Percentiles rank a stretch among this genome's conserved stretches.
Evolutionary conservation across 64 coral and sea anemone species (phyloP).

Genomic region (Dendrophyllia cribrosa): DNA sequence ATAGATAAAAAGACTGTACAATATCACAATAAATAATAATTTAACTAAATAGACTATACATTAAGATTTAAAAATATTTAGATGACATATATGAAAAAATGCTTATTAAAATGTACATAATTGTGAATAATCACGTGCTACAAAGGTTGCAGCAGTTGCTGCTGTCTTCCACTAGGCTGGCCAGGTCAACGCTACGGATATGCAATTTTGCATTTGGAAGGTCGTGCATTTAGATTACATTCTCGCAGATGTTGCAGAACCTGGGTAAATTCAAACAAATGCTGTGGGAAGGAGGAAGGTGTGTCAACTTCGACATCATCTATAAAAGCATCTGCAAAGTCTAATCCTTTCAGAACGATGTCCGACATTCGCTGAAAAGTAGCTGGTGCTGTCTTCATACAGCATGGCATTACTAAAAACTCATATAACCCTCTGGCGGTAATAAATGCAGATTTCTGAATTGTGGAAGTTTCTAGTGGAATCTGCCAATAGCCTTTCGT

Average conservation of each 20-base stretch:
- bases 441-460: slow-evolving; percentile 38
- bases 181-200: no score
- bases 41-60: no score
- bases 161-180: no score
- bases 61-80: no score
- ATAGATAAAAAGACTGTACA: no score
- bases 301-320: neutral
- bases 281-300: neutral
- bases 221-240: neutral
- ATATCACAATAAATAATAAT: no score
- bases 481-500: slow-evolving; percentile 74
- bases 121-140: no score
- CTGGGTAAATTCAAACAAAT: neutral
- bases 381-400: slow-evolving; percentile 57
- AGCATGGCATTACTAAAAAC: slow-evolving; percentile 60
- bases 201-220: neutral
- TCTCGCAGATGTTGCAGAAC: neutral
- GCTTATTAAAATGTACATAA: no score
- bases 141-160: no score
- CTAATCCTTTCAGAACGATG: neutral
- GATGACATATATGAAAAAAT: no score
- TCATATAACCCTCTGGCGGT: slow-evolving; percentile 59
- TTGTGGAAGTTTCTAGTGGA: slow-evolving; percentile 25
- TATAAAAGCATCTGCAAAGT: slow-evolving; percentile 2
- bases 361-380: slow-evolving; percentile 67